Evolutionary conservation across 1,140 invertebrate species (phyloP).

Genomic region (Heliconius congener): DNA sequence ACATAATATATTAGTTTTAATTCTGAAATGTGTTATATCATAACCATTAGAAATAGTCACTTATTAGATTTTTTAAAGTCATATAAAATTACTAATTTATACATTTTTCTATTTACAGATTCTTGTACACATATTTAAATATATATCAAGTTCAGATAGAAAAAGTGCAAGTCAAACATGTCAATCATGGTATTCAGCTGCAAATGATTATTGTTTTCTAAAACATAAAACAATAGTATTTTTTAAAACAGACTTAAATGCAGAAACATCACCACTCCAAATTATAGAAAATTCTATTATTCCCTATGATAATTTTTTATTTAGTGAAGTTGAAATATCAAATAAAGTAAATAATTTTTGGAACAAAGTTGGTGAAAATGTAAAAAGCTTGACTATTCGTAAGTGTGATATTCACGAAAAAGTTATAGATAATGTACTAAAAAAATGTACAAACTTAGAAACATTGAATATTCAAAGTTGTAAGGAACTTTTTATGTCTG

Average conservation of each 20-base stretch:
- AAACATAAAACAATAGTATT: constrained; percentile 81
- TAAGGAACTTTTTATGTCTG: constrained; percentile 87
- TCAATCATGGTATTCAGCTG: constrained; percentile 82
- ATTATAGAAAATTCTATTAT: constrained; percentile 78
- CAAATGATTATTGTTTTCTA: constrained; percentile 81
- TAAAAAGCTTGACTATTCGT: constrained; percentile 77
- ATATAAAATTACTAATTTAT: neutral
- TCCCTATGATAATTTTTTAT: constrained; percentile 82
- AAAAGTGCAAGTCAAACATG: constrained; percentile 83
- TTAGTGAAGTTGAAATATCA: constrained; percentile 84
- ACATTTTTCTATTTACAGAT: constrained; percentile 76
- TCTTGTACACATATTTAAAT: constrained; percentile 84
- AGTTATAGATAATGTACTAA: constrained; percentile 82
- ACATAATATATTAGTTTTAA: constrained; percentile 4
- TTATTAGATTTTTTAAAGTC: neutral
- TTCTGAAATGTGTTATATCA: neutral
- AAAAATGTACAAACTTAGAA: constrained; percentile 82
- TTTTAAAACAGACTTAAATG: constrained; percentile 78
- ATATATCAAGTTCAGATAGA: constrained; percentile 83
- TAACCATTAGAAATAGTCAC: neutral
- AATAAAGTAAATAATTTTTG: constrained; percentile 75
- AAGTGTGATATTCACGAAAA: constrained; percentile 85
- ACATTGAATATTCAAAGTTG: constrained; percentile 84
- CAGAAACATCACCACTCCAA: constrained; percentile 69
- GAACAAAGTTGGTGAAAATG: constrained; percentile 73